Evolutionary conservation across 92 coral and sea anemone genomes (phyloP), one percentile per base, ranked within the genome.

Genomic region (Ricordea florida): DNA sequence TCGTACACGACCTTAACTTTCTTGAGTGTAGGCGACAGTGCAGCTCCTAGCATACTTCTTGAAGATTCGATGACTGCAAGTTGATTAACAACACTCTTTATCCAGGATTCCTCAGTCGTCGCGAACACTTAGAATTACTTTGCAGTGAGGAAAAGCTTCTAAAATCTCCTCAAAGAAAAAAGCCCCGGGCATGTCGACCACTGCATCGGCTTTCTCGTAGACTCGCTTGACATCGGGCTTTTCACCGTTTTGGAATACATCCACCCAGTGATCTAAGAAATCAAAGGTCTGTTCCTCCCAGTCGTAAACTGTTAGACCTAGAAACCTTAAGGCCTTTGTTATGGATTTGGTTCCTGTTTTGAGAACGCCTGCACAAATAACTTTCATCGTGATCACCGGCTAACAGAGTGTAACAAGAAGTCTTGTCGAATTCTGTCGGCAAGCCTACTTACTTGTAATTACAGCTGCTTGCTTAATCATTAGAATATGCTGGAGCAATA

Each of bases 21-120:
- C 10, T 30, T 22, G 6, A 24, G 25, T 25, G 77, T 67, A 18
- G 78, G 85, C 6, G 62, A 41, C 25, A 79, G 20, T n/a, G n/a
- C n/a, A n/a, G n/a, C n/a, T n/a, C n/a, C n/a, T n/a, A n/a, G n/a
- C n/a, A n/a, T n/a, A n/a, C n/a, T n/a, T n/a, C n/a, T n/a, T n/a
- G n/a, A n/a, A n/a, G n/a, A n/a, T n/a, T n/a, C n/a, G n/a, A n/a
- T n/a, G n/a, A n/a, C n/a, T n/a, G n/a, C n/a, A n/a, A n/a, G n/a
- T n/a, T n/a, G n/a, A n/a, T n/a, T n/a, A n/a, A n/a, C n/a, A n/a
- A n/a, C n/a, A n/a, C n/a, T n/a, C n/a, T n/a, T n/a, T n/a, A n/a
- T n/a, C n/a, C n/a, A n/a, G n/a, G n/a, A n/a, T n/a, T n/a, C n/a
- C n/a, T n/a, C n/a, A n/a, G n/a, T 47, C 55, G 0, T 47, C 55